A percentile compares a stretch with the other conserved stretches of the same genome.
Conservation (phyloP, 2,113 vertebrate species). For the Ptilonorhynchus violaceus region DNA sequence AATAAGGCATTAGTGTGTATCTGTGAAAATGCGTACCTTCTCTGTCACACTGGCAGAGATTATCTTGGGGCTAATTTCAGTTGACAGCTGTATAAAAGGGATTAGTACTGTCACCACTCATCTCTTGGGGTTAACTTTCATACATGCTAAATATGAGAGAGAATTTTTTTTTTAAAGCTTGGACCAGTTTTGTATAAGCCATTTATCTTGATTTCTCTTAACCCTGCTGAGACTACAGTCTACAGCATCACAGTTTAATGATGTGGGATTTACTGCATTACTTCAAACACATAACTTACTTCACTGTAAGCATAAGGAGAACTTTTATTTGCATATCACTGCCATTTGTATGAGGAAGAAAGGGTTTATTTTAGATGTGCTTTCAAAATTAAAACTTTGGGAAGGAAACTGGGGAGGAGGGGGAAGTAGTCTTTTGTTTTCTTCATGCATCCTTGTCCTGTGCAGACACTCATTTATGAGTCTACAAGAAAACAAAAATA, state of each 20-base stretch:
- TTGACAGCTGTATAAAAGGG: conserved; percentile 56
- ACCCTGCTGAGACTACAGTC: not conserved
- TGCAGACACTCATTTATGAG: not conserved
- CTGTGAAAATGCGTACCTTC: not conserved
- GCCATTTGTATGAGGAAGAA: not conserved
- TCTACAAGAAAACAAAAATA: not conserved
- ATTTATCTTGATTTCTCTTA: conserved; percentile 47
- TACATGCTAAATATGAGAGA: conserved; percentile 22
- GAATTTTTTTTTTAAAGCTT: not conserved
- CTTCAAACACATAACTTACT: not conserved
- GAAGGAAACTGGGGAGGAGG: not conserved
- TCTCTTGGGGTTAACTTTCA: conserved; percentile 36
- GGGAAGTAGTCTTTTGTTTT: not conserved
- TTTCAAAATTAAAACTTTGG: not conserved
- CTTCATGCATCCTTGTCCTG: not conserved
- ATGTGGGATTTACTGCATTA: not conserved
- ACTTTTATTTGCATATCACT: not conserved
- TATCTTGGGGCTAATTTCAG: conserved; percentile 41
- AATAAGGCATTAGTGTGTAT: not conserved
- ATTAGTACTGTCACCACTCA: not conserved
- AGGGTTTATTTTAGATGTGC: not conserved
- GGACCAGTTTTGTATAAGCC: conserved; percentile 31
- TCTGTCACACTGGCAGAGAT: conserved; percentile 6
- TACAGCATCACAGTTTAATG: not conserved
- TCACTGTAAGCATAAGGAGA: not conserved